phyloP scores from a whole-genome alignment of 2,888 invertebrate genomes.

The Cephus pygmeus region DNA sequence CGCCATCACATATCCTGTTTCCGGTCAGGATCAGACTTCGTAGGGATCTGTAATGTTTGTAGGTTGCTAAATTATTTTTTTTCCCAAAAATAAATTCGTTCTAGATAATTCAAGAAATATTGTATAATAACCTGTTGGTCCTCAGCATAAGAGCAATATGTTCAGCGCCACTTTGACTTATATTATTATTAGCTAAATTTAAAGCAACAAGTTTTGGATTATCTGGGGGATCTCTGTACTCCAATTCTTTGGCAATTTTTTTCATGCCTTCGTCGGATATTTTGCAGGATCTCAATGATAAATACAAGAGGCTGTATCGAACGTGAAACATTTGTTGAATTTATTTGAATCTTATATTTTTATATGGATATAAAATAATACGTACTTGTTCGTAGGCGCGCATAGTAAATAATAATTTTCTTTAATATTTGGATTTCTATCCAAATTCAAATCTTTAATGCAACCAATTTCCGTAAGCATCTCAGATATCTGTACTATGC shows the following conservation, averaged over 20 bases:
- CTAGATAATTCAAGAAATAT: background rate
- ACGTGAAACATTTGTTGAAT: background rate
- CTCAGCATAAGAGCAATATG: conserved; percentile 55
- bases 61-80: background rate
- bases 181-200: conserved; percentile 60
- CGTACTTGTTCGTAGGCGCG: conserved; percentile 35
- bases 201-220: conserved; percentile 47
- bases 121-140: conserved; percentile 37
- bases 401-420: conserved; percentile 57
- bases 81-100: conserved; percentile 47
- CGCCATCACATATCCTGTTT: conserved; percentile 43
- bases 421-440: conserved; percentile 56
- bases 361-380: background rate
- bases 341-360: background rate
- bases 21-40: conserved; percentile 41
- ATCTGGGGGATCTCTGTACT: conserved; percentile 33
- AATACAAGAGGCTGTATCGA: conserved; percentile 38
- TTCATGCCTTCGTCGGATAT: conserved; percentile 49
- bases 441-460: conserved; percentile 55
- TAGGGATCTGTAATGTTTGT: conserved; percentile 35
- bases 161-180: conserved; percentile 54
- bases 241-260: conserved; percentile 49
- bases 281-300: conserved; percentile 57
- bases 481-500: conserved; percentile 47
- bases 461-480: conserved; percentile 42